phyloP scores from a whole-genome alignment of 2,113 vertebrate genomes.

The Anthoscopus minutus region DNA sequence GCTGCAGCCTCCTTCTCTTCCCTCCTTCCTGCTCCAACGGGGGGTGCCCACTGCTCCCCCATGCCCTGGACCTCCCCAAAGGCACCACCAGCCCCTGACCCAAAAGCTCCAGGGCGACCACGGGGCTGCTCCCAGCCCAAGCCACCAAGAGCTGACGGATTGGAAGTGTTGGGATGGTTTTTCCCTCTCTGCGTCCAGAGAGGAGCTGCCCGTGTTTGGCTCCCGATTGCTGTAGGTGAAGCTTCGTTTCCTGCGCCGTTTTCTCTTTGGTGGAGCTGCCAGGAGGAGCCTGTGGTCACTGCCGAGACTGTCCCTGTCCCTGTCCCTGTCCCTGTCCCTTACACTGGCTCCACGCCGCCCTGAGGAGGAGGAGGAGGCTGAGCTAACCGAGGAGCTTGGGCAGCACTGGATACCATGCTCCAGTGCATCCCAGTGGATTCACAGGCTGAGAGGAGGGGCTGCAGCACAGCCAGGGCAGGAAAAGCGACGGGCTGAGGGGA shows the following conservation, averaged over 20 bases:
- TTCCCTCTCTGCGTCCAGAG: not conserved
- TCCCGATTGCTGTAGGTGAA: not conserved
- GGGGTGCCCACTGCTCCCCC: not conserved
- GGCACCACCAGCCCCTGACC: not conserved
- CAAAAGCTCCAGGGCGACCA: fast-evolving
- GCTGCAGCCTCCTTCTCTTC: not conserved
- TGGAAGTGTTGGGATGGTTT: not conserved
- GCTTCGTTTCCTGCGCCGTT: not conserved
- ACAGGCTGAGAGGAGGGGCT: not conserved
- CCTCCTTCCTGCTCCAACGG: not conserved
- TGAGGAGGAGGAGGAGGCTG: not conserved
- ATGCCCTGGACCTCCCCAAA: fast-evolving
- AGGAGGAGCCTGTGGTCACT: fast-evolving
- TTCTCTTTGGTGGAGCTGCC: not conserved
- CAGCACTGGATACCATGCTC: too few species aligned
- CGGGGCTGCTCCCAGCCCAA: not conserved
- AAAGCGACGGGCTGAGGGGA: not conserved
- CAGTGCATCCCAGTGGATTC: fast-evolving
- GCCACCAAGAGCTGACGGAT: fast-evolving
- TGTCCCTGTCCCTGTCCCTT: not conserved
- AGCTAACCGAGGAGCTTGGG: not conserved
- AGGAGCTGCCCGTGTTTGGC: not conserved
- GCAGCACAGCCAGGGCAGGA: not conserved
- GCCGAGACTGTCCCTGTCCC: not conserved
- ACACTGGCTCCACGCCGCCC: not conserved